Conservation (phyloP, 2,888 invertebrate species). For the Malthinus seriepunctatus region DNA sequence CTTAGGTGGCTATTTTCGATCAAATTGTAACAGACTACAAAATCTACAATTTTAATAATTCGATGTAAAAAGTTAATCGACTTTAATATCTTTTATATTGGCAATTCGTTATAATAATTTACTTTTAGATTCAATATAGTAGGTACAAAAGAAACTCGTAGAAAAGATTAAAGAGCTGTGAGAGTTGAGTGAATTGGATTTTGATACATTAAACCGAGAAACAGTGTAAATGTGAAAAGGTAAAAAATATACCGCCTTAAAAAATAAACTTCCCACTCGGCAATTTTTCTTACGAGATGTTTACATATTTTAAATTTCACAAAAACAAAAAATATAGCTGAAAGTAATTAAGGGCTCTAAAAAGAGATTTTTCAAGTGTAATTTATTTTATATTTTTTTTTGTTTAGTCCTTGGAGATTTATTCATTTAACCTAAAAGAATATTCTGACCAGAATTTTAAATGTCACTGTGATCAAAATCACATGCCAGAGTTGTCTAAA, state of each 20-base stretch:
- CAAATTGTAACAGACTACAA: no score
- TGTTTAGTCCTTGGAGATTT: slow-evolving; percentile 3
- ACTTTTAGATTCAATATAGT: not conserved
- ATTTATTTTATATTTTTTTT: not conserved
- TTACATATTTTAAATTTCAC: not conserved
- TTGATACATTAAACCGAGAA: slow-evolving; percentile 28
- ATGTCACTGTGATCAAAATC: slow-evolving; percentile 2
- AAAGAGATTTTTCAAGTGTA: not conserved
- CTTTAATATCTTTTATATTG: not conserved
- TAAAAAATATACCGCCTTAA: slow-evolving; percentile 23
- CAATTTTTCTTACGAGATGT: slow-evolving; percentile 13
- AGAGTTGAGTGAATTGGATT: slow-evolving; percentile 27
- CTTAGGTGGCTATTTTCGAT: no score
- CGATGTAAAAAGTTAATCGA: not conserved
- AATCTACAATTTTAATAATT: no score
- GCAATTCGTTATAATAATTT: not conserved
- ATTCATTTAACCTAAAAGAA: slow-evolving; percentile 3
- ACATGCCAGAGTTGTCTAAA: slow-evolving; percentile 1
- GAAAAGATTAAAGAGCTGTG: slow-evolving; percentile 28
- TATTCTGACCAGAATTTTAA: slow-evolving; percentile 5
- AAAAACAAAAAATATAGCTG: not conserved
- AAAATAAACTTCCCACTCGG: slow-evolving; percentile 21
- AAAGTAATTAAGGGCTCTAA: not conserved
- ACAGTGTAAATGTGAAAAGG: slow-evolving; percentile 20
- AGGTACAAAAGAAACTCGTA: slow-evolving; percentile 17